Evolutionary conservation across 2,797 vertebrate species (phyloP).

Genomic region (Sebastes nivosus): DNA sequence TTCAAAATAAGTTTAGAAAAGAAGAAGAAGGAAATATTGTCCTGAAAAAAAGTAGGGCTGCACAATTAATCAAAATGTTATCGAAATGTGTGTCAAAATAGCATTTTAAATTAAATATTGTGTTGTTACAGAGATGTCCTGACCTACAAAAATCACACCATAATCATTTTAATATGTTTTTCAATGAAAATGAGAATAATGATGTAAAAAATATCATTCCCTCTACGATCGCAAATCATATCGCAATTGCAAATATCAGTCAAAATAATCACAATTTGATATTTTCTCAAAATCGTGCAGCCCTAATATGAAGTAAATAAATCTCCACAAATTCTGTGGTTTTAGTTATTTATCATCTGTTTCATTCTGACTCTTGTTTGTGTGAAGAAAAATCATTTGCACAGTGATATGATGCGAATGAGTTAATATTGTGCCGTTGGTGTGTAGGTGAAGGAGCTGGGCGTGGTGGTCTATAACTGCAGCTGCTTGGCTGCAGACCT

Average conservation of each 20-base stretch:
- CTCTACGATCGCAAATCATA: rapidly evolving
- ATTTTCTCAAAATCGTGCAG: too few species aligned
- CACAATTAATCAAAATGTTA: too few species aligned
- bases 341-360: background rate
- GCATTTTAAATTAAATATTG: too few species aligned
- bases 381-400: background rate
- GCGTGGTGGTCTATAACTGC: slow-evolving; percentile 89
- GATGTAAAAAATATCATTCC: too few species aligned
- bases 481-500: slow-evolving; percentile 90
- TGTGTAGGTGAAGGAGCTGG: slow-evolving; percentile 92
- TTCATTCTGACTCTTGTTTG: background rate
- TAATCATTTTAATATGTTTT: too few species aligned
- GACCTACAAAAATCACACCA: too few species aligned
- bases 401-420: background rate
- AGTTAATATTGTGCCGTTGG: background rate
- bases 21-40: background rate
- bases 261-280: too few species aligned
- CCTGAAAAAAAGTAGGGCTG: rapidly evolving
- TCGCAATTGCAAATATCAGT: too few species aligned
- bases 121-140: too few species aligned
- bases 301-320: background rate
- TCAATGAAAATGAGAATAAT: too few species aligned
- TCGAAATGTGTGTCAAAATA: too few species aligned
- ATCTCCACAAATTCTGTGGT: background rate
- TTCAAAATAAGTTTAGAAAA: background rate